Percentiles rank a stretch among this genome's conserved stretches.
These are phyloP conservation scores for Odontomyia ornata DNA, from an alignment of 2,888 invertebrate species.

Conservation along the genomic window DNA sequence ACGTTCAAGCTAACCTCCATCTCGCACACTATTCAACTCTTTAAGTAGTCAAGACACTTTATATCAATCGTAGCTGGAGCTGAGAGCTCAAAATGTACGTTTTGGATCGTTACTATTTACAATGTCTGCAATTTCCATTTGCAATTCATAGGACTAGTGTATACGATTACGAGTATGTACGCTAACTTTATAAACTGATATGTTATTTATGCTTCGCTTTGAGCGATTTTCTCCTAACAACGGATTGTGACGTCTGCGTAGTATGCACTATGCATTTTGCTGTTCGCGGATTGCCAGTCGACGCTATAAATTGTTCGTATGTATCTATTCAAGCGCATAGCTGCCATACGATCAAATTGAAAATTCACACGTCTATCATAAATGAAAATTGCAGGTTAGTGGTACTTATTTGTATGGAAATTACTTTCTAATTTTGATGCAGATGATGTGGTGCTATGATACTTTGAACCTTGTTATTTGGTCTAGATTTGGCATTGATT, in stretches of 20 bases:
- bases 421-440: constrained; percentile 37
- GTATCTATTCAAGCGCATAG: neutral
- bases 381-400: constrained; percentile 37
- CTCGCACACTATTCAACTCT: neutral
- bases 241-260: constrained; percentile 20
- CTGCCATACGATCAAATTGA: constrained; percentile 37
- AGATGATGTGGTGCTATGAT: neutral
- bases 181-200: constrained; percentile 33
- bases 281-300: no score
- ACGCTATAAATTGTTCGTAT: constrained; percentile 11
- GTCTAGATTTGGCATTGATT: neutral
- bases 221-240: constrained; percentile 39
- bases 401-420: constrained; percentile 40
- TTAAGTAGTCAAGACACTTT: constrained; percentile 30
- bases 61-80: constrained; percentile 25
- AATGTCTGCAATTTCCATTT: constrained; percentile 48
- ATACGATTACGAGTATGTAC: constrained; percentile 44
- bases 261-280: neutral
- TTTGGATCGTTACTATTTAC: constrained; percentile 48
- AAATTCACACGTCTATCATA: constrained; percentile 44
- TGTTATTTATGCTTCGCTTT: constrained; percentile 37
- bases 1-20: constrained; percentile 13
- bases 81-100: constrained; percentile 2
- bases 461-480: neutral
- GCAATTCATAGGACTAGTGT: constrained; percentile 46